Evolutionary conservation across 2,888 invertebrate species (phyloP).

Genomic region (Galeruca laticollis): DNA sequence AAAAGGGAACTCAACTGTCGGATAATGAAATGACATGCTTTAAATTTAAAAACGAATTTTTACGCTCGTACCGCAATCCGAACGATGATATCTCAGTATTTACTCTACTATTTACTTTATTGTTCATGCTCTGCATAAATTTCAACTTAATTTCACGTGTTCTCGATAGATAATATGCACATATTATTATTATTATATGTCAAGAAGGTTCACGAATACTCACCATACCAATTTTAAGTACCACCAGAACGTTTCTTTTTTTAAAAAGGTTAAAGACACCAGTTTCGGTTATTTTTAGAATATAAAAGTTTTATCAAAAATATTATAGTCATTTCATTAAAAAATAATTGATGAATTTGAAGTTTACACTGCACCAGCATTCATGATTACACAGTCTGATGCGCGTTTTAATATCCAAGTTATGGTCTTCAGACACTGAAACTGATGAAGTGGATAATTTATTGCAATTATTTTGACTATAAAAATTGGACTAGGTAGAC

Average conservation of each 20-base stretch:
- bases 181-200: constrained; percentile 14
- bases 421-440: too few relatives aligned
- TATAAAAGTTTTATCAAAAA: too few relatives aligned
- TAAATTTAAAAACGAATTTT: constrained; percentile 48
- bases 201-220: constrained; percentile 15
- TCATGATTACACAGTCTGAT: too few relatives aligned
- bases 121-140: constrained; percentile 24
- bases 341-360: too few relatives aligned
- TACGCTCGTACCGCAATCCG: constrained; percentile 37
- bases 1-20: constrained; percentile 52
- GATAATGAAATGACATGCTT: constrained; percentile 52
- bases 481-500: too few relatives aligned
- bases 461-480: too few relatives aligned
- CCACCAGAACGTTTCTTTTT: too few relatives aligned
- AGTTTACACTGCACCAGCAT: too few relatives aligned
- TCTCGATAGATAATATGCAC: constrained; percentile 22
- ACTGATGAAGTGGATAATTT: too few relatives aligned
- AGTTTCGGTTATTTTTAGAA: too few relatives aligned
- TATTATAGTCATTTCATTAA: too few relatives aligned
- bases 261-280: constrained; percentile 2
- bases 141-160: constrained; percentile 16
- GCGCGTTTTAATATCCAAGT: too few relatives aligned
- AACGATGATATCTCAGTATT: constrained; percentile 25
- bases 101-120: constrained; percentile 13
- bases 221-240: not conserved